phyloP scores from a whole-genome alignment of 2,113 vertebrate genomes.

The Tor tambroides region DNA sequence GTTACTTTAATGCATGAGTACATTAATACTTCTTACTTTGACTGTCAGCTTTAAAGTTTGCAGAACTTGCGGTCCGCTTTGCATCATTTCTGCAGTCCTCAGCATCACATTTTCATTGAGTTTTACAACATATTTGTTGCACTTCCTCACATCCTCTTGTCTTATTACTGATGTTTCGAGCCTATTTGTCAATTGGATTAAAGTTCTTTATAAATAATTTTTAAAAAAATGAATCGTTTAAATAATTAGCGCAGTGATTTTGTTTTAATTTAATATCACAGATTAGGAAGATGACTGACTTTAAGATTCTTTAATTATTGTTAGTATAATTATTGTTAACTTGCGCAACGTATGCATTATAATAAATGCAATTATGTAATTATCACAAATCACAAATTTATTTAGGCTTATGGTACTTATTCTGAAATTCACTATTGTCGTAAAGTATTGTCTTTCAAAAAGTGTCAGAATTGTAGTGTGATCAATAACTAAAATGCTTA shows the following conservation, averaged over 20 bases:
- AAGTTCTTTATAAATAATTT: too few relatives aligned
- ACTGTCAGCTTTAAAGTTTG: neutral
- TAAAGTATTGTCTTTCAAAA: neutral
- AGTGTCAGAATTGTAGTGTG: neutral
- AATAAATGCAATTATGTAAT: too few relatives aligned
- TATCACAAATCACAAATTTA: neutral
- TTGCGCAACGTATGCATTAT: neutral
- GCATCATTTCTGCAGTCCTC: slow-evolving; percentile 27
- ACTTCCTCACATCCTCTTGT: neutral
- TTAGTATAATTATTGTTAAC: neutral
- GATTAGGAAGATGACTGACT: neutral
- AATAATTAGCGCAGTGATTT: neutral
- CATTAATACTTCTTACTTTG: neutral
- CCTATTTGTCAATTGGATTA: too few relatives aligned
- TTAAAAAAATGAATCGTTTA: too few relatives aligned
- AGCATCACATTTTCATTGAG: neutral
- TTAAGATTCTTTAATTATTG: neutral
- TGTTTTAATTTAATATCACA: neutral
- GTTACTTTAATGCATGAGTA: neutral
- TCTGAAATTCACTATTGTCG: neutral
- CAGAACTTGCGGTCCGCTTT: slow-evolving; percentile 24
- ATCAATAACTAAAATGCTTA: neutral
- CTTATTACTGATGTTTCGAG: neutral
- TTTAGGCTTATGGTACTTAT: too few relatives aligned
- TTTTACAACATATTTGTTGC: neutral